Conservation (phyloP, 30 jellyfish, hydroid and myxozoan species). For the Hydra vulgaris region DNA sequence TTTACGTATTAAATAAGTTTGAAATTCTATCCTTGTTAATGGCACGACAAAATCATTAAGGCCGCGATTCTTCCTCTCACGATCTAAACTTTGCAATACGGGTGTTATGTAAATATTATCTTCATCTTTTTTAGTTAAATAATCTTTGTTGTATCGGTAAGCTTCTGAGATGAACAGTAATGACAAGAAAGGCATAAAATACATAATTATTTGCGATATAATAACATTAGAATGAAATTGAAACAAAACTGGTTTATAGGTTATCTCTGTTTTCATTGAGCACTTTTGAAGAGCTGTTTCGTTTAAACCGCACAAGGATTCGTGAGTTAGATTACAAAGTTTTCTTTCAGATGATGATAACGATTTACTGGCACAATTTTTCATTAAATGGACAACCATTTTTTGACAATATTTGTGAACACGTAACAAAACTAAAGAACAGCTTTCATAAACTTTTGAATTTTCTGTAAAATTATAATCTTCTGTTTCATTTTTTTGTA, state of each 20-base stretch:
- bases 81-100: slow-evolving; percentile 50
- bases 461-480: too few relatives aligned
- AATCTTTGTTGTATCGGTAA: slow-evolving; percentile 50
- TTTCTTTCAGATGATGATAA: not conserved
- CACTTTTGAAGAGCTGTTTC: not conserved
- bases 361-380: not conserved
- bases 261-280: not conserved
- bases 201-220: slow-evolving; percentile 17
- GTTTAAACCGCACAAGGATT: not conserved
- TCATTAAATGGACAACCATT: not conserved
- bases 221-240: not conserved
- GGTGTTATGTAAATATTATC: slow-evolving; percentile 87
- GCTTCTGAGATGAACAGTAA: slow-evolving; percentile 64
- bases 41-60: slow-evolving; percentile 55
- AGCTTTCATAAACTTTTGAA: not conserved
- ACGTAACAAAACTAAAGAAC: not conserved
- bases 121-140: slow-evolving; percentile 52
- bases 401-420: not conserved
- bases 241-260: not conserved
- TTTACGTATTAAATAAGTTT: slow-evolving; percentile 63
- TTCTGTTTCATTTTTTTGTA: not conserved
- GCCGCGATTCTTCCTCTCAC: slow-evolving; percentile 82
- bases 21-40: slow-evolving; percentile 75
- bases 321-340: not conserved
- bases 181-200: slow-evolving; percentile 53